Evolutionary conservation across 2,888 invertebrate genomes (phyloP).

Genomic region (Leptopilina drosophilae): DNA sequence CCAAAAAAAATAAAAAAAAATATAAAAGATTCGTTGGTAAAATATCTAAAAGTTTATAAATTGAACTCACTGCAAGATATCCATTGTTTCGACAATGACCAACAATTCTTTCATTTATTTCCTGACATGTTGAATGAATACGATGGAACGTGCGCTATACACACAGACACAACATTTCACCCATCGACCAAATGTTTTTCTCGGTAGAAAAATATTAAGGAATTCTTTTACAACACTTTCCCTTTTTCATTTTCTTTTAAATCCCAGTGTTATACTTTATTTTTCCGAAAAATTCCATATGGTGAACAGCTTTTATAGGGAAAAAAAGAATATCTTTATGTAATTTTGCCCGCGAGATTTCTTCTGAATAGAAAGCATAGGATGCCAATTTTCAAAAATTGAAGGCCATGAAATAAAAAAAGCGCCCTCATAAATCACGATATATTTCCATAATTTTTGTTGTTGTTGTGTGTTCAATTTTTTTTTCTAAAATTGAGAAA

Average conservation of each 20-base stretch:
- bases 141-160: slow-evolving; percentile 2
- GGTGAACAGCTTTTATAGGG: slow-evolving; percentile 3
- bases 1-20: too few relatives aligned
- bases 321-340: background rate
- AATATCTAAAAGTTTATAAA: background rate
- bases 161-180: too few relatives aligned
- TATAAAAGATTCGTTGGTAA: too few relatives aligned
- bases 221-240: slow-evolving; percentile 29
- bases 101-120: slow-evolving; percentile 3
- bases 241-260: slow-evolving; percentile 14
- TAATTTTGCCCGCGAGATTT: too few relatives aligned
- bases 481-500: too few relatives aligned
- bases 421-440: too few relatives aligned
- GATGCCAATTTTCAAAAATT: slow-evolving; percentile 19
- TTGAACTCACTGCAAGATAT: slow-evolving; percentile 13
- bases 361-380: background rate
- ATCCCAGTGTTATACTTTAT: background rate
- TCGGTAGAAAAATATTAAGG: background rate
- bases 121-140: slow-evolving; percentile 26
- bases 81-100: slow-evolving; percentile 30
- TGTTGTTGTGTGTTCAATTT: too few relatives aligned
- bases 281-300: slow-evolving; percentile 32
- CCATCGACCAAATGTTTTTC: slow-evolving; percentile 25
- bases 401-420: slow-evolving; percentile 21
- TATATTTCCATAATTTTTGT: too few relatives aligned